Evolutionary conservation across 1,140 invertebrate species (phyloP), one percentile per base, ranked within the genome.

Genomic region (Nymphalis io): DNA sequence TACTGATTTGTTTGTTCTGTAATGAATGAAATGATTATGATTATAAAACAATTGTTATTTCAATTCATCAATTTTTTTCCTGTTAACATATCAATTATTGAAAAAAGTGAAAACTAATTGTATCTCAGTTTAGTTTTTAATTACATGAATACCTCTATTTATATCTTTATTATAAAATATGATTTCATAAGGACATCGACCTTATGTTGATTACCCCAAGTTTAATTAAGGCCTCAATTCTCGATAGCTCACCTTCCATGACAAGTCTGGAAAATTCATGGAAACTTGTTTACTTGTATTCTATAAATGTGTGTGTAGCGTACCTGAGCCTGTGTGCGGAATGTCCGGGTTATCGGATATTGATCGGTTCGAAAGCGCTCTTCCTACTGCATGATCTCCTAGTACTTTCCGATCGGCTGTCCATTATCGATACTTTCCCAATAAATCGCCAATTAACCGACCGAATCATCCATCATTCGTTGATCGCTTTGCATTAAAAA

Each of bases 341-440:
- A 83, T 72, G 78, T 74, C 72, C 75, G 79, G 76, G 80, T 76
- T 87, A 88, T 89, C 64, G 86, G 78, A 73, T 89, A 90, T 89
- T 83, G 88, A 90, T 88, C 85, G 79, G 79, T 87, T 89, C 85
- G 87, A 74, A 84, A 89, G 76, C 80, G 67, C 85, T 85, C 80
- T 78, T 79, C 60, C 48, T 44, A 61, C 40, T 27, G 73, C 65
- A 66, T 89, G 81, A 8, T 21, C 15, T 60, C 88, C 83, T 89
- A 72, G 88, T 90, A 85, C 81, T 89, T 90, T 87, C 85, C 87
- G 80, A 90, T 90, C 87, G 74, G 78, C 74, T 83, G 76, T 83
- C 78, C 81, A 86, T 90, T 90, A 89, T 88, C 78, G 87, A 90
- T 90, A 86, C 59, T 27, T 51, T 63, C 8, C 76, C 78, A 75